phyloP scores from a whole-genome alignment of 2,797 vertebrate genomes.

The Alca torda region DNA sequence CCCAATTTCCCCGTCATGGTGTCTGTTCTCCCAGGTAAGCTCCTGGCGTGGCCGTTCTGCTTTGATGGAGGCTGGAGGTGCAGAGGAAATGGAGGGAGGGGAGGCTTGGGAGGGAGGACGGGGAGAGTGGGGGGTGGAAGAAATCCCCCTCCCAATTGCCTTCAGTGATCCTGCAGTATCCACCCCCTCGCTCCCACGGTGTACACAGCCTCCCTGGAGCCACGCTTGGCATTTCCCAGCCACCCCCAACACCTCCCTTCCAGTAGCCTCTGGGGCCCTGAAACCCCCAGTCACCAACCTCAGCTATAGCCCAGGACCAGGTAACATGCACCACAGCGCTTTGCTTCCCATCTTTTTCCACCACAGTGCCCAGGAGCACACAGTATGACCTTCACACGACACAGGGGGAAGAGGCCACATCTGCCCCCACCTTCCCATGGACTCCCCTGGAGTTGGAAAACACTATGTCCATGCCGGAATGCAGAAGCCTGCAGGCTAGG shows the following conservation, averaged over 20 bases:
- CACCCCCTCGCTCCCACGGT: fast-evolving
- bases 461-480: fast-evolving
- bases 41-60: fast-evolving
- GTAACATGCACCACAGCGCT: fast-evolving
- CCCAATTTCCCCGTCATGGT: background rate
- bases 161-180: too few relatives aligned
- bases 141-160: background rate
- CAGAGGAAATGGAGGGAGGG: background rate
- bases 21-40: background rate
- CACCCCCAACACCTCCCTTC: too few relatives aligned
- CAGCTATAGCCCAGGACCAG: background rate
- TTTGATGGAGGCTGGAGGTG: background rate
- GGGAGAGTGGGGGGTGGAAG: background rate
- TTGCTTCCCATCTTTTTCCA: background rate
- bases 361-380: background rate
- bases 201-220: background rate
- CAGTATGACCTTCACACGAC: background rate
- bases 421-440: background rate
- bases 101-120: background rate
- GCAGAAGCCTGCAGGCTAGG: background rate
- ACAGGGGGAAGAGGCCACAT: background rate
- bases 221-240: background rate
- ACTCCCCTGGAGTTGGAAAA: background rate
- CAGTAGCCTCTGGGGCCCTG: background rate
- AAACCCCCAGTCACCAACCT: background rate